Evolutionary conservation across 1,140 invertebrate genomes (phyloP).

Genomic region (Galleria mellonella): DNA sequence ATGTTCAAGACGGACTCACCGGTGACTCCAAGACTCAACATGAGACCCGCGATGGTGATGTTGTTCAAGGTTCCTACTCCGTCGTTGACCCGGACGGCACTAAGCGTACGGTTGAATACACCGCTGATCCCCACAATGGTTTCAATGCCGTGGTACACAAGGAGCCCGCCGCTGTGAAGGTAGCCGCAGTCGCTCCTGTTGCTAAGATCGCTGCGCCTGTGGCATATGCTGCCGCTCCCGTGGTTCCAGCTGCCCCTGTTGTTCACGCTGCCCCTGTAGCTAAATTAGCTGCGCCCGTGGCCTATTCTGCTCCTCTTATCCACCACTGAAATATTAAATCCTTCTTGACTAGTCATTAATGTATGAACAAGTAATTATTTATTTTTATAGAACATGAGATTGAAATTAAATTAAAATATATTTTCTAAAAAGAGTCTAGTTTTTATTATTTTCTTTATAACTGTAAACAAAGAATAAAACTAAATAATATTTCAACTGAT

Average conservation of each 20-base stretch:
- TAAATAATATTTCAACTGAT: too few relatives aligned
- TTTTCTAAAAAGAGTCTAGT: neutral
- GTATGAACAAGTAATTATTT: constrained; percentile 10
- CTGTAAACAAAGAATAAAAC: too few relatives aligned
- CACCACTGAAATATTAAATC: constrained; percentile 22
- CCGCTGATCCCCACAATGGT: constrained; percentile 73
- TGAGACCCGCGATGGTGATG: constrained; percentile 77
- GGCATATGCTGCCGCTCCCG: constrained; percentile 31
- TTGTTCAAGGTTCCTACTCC: constrained; percentile 78
- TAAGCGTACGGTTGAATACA: constrained; percentile 80
- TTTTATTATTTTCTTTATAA: too few relatives aligned
- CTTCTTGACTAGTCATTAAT: constrained; percentile 20
- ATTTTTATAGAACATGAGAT: constrained; percentile 8
- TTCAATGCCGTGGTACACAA: constrained; percentile 74
- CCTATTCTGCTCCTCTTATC: constrained; percentile 34
- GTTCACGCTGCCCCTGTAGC: constrained; percentile 59
- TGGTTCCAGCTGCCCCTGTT: constrained; percentile 13
- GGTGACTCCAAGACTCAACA: constrained; percentile 81
- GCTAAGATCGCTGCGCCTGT: constrained; percentile 38
- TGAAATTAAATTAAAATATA: constrained; percentile 10
- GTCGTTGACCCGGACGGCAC: constrained; percentile 80
- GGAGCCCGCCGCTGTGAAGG: constrained; percentile 39
- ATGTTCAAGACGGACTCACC: constrained; percentile 78
- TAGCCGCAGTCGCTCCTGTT: constrained; percentile 28
- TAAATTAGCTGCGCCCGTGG: constrained; percentile 31